phyloP scores from a whole-genome alignment of 2,888 invertebrate genomes.

The Altica lythri region DNA sequence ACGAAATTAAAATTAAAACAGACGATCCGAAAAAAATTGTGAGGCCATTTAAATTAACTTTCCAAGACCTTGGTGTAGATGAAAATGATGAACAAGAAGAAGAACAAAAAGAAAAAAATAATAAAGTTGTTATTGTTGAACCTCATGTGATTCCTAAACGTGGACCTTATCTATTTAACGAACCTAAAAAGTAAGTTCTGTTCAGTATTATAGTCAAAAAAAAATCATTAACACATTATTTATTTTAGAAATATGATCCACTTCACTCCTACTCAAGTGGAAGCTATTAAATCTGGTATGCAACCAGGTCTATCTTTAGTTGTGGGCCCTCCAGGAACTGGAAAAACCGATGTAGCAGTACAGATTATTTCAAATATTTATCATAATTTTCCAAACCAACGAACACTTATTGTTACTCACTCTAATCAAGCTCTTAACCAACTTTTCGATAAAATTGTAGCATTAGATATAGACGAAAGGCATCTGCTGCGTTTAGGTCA shows the following conservation, averaged over 20 bases:
- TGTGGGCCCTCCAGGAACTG: slow-evolving; percentile 94
- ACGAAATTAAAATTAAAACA: slow-evolving; percentile 73
- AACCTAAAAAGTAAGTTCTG: slow-evolving; percentile 81
- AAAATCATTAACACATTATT: too few species aligned
- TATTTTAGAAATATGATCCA: slow-evolving; percentile 81
- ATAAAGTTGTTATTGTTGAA: slow-evolving; percentile 72
- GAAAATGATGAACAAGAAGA: slow-evolving; percentile 58
- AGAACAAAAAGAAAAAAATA: slow-evolving; percentile 32
- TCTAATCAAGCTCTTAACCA: slow-evolving; percentile 99
- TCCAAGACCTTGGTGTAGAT: slow-evolving; percentile 71
- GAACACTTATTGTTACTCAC: slow-evolving; percentile 98
- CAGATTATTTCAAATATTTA: slow-evolving; percentile 99
- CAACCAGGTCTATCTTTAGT: slow-evolving; percentile 96
- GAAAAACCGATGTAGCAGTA: slow-evolving; percentile 99
- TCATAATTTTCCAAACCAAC: slow-evolving; percentile 98
- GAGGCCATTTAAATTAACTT: slow-evolving; percentile 78
- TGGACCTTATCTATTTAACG: slow-evolving; percentile 91
- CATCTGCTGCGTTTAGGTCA: slow-evolving; percentile 98
- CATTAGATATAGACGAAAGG: slow-evolving; percentile 95
- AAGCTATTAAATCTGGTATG: slow-evolving; percentile 97
- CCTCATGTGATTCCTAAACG: slow-evolving; percentile 85
- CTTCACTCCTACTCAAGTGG: slow-evolving; percentile 97
- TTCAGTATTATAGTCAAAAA: slow-evolving; percentile 3
- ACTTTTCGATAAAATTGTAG: slow-evolving; percentile 98
- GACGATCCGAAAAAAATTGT: slow-evolving; percentile 70